Base-by-base conservation (phyloP, 2,888 invertebrate genomes). In the Boloria euphrosyne region DNA sequence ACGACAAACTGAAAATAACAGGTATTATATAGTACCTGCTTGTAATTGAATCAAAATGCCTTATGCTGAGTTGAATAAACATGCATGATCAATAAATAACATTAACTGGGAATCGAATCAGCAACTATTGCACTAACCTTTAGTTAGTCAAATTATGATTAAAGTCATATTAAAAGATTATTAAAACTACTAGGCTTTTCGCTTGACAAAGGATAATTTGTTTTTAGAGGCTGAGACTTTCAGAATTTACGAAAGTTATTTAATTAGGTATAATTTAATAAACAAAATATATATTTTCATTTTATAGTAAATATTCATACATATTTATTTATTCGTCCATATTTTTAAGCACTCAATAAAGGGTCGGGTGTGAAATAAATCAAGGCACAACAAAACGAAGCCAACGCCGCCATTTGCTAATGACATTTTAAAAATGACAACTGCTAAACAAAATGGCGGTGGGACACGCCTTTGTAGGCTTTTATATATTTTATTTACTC, bases 391-490 rank as follows among this genome's bases (percentile, higher is more conserved):
- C 57, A 57, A 57, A 64, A 64, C 64, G 50, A 46, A 5, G 46
- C 58, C 52, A 13, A 57, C 43, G 57, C 67, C 68, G 50, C 47
- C 70, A 67, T 59, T 74, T 79, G 79, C 77, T 80, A 79, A 80
- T 80, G 81, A 80, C 79, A 74, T 77, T 77, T 79, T 79, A 74
- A 72, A 81, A 83, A 82, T 76, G 78, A 74, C 77, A 75, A 75
- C 77, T 73, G 74, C 74, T 73, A 76, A 77, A 73, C 74, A 73
- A 75, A 75, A 75, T 74, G 66, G 71, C 69, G 65, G 51, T 43
- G 16, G 14, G 57, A 54, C 66, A 69, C 69, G 69, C 69, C 65
- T 59, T 47, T 64, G 51, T 18, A 59, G 31, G 52, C 62, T 67
- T 58, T 62, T 65, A 47, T 57, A 18, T 64, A 51, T 65, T 61